phyloP scores from a whole-genome alignment of 2,888 invertebrate genomes.

The Trisateles emortualis region DNA sequence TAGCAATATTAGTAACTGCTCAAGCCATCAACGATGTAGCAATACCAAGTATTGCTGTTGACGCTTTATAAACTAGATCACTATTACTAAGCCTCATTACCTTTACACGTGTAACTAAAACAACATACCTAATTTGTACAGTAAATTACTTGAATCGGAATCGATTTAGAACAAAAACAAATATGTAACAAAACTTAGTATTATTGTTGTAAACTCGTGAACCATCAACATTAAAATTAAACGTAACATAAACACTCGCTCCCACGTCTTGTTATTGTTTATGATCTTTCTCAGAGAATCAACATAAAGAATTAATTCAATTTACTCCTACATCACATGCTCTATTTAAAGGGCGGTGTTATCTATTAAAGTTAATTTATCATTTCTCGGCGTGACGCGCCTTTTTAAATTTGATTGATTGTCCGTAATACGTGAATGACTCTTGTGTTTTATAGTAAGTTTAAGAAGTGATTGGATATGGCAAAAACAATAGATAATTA shows the following conservation, averaged over 20 bases:
- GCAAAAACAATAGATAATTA: background rate
- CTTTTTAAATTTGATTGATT: constrained; percentile 80
- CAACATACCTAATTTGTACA: background rate
- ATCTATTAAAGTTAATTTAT: constrained; percentile 81
- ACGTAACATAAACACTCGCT: constrained; percentile 31
- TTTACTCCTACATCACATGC: constrained; percentile 53
- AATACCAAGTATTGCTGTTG: background rate
- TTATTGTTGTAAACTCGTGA: constrained; percentile 28
- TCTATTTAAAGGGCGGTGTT: constrained; percentile 41
- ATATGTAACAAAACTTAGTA: constrained; percentile 19
- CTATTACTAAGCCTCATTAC: background rate
- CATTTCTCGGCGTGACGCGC: constrained; percentile 64
- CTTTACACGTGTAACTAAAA: constrained; percentile 1
- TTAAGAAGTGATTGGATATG: constrained; percentile 27
- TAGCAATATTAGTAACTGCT: background rate
- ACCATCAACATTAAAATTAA: constrained; percentile 30
- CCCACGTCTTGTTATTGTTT: constrained; percentile 49
- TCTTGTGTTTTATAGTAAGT: constrained; percentile 31
- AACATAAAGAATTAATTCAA: constrained; percentile 65
- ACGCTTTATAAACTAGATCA: background rate
- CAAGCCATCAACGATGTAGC: background rate
- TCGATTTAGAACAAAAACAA: constrained; percentile 24
- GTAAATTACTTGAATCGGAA: constrained; percentile 23
- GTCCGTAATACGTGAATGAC: constrained; percentile 56
- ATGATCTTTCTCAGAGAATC: constrained; percentile 55